These are phyloP conservation scores for Trachymyrmex septentrionalis DNA, from an alignment of 1,140 invertebrate genomes.

Conservation along the genomic window DNA sequence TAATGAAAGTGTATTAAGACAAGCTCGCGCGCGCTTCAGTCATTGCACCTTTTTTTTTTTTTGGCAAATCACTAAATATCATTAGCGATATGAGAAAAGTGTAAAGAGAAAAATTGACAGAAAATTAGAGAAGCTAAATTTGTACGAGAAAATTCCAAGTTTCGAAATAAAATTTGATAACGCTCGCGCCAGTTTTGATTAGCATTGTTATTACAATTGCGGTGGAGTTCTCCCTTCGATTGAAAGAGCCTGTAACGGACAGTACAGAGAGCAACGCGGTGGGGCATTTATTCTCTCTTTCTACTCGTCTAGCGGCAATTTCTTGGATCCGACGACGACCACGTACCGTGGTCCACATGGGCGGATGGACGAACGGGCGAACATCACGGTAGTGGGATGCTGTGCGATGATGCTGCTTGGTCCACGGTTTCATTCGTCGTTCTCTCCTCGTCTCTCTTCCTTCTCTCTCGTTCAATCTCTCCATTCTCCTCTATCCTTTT, in stretches of 20 bases:
- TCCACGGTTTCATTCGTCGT: conserved; percentile 46
- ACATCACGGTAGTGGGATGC: conserved; percentile 78
- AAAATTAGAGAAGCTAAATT: not conserved
- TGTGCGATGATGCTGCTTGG: conserved; percentile 77
- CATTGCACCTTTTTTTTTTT: conserved; percentile 21
- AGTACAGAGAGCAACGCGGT: conserved; percentile 41
- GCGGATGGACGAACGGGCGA: conserved; percentile 71
- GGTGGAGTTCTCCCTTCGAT: conserved; percentile 44
- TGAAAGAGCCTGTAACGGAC: conserved; percentile 69
- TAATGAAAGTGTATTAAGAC: not conserved
- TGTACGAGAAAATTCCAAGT: conserved; percentile 39
- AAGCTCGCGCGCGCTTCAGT: not conserved
- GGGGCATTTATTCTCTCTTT: conserved; percentile 35
- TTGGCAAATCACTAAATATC: not conserved
- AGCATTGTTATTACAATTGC: conserved; percentile 48
- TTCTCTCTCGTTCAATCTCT: conserved; percentile 35
- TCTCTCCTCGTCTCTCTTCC: conserved; percentile 50
- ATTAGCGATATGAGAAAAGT: not conserved
- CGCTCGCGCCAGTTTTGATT: conserved; percentile 51
- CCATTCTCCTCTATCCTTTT: conserved; percentile 47
- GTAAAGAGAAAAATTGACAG: not conserved
- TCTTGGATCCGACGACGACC: conserved; percentile 48
- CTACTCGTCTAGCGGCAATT: conserved; percentile 23
- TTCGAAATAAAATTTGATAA: conserved; percentile 69
- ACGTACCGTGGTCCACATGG: conserved; percentile 67